Conservation (phyloP, 2,888 invertebrate species). For the Ochlodes sylvanus region DNA sequence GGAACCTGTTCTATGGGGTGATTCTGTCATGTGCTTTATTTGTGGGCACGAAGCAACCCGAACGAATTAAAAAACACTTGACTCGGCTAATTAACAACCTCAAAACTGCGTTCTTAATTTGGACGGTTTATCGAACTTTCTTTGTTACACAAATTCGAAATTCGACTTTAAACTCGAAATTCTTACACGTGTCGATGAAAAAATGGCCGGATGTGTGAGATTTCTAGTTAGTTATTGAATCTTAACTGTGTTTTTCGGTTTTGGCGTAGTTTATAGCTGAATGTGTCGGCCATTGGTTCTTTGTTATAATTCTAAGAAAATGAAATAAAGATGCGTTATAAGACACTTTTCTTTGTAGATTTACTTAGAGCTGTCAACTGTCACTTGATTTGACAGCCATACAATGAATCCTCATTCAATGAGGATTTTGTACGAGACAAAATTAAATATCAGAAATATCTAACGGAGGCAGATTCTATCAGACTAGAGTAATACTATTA, state of each 20-base stretch:
- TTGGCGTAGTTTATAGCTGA: conserved; percentile 6
- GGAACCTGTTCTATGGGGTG: conserved; percentile 75
- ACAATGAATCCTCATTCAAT: no score
- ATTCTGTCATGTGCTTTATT: conserved; percentile 58
- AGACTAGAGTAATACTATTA: no score
- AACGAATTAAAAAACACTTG: not conserved
- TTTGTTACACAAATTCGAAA: not conserved
- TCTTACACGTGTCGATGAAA: conserved; percentile 3
- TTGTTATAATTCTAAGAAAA: conserved; percentile 9
- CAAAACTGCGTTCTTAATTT: not conserved
- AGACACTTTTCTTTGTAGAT: not conserved
- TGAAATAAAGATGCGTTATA: not conserved
- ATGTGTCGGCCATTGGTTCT: not conserved
- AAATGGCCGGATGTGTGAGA: conserved; percentile 3
- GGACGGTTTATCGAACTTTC: conserved; percentile 5
- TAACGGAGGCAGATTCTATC: no score
- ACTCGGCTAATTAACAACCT: not conserved
- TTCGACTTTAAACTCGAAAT: not conserved
- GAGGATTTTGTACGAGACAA: no score
- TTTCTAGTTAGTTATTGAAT: conserved; percentile 13
- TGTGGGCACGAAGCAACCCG: conserved; percentile 9
- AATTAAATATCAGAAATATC: no score
- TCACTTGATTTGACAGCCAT: not conserved
- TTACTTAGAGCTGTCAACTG: not conserved
- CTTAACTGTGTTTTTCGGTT: not conserved